phyloP scores from a whole-genome alignment of 2,888 invertebrate genomes.

The Eubasilissa splendida region DNA sequence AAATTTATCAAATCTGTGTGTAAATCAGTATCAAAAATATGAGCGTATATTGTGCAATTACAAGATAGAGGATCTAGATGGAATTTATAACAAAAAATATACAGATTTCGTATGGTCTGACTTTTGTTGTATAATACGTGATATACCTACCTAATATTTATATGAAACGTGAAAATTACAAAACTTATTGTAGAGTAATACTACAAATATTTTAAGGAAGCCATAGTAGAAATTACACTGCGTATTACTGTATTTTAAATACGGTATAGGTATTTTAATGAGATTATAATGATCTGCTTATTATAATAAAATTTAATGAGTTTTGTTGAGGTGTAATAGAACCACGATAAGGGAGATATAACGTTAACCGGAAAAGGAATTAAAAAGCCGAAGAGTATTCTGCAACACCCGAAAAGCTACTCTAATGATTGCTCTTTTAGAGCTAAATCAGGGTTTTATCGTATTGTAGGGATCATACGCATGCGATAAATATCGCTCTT shows the following conservation, averaged over 20 bases:
- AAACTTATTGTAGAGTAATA: no score
- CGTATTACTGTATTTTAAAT: not conserved
- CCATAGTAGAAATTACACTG: not conserved
- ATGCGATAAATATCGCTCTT: conserved; percentile 27
- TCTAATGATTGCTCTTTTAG: conserved; percentile 30
- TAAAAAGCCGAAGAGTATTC: conserved; percentile 5
- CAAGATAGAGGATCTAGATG: no score
- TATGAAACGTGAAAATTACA: no score
- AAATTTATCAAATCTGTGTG: no score
- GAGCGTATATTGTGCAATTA: no score
- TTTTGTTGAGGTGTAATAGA: not conserved
- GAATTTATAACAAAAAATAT: no score
- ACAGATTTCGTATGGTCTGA: no score
- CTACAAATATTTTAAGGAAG: not conserved
- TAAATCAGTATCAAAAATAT: no score
- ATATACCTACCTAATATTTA: no score
- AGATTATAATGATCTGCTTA: not conserved
- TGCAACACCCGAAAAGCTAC: conserved; percentile 10
- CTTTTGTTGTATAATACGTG: no score
- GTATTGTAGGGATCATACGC: conserved; percentile 29
- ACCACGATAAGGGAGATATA: not conserved
- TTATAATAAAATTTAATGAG: not conserved
- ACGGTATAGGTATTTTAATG: conserved; percentile 1
- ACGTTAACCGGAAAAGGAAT: conserved; percentile 10
- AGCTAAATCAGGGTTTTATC: conserved; percentile 31